Conservation (phyloP, 2,113 vertebrate species). For the Tonatia bakeri region DNA sequence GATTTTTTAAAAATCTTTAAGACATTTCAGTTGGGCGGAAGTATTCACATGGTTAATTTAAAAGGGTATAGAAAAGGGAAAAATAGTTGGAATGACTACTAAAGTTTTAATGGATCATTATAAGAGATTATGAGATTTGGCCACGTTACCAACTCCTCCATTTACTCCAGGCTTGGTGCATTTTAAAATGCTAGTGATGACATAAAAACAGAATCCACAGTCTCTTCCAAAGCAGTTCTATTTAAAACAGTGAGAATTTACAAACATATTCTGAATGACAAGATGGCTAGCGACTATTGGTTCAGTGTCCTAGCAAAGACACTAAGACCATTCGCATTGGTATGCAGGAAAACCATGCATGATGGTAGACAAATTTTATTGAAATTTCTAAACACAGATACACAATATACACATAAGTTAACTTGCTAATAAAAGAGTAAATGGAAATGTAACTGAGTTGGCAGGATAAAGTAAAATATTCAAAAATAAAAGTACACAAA, state of each 20-base stretch:
- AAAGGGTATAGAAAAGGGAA: not conserved
- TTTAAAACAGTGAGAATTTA: not conserved
- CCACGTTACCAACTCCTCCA: not conserved
- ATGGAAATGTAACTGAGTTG: not conserved
- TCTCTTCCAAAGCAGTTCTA: not conserved
- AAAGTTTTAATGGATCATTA: not conserved
- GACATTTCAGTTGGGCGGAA: not conserved
- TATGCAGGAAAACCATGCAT: not conserved
- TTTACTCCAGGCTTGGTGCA: not conserved
- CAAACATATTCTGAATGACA: constrained; percentile 9
- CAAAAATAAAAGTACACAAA: too few relatives aligned
- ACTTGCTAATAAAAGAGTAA: not conserved
- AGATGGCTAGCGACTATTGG: not conserved
- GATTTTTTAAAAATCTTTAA: not conserved
- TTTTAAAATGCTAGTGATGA: constrained; percentile 22
- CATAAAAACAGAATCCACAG: not conserved
- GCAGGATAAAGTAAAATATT: not conserved
- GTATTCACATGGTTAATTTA: not conserved
- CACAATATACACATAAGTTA: not conserved
- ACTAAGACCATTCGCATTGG: not conserved
- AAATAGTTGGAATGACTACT: not conserved
- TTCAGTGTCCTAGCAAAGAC: not conserved
- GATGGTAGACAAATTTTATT: not conserved
- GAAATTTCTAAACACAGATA: not conserved
- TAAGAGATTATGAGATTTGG: not conserved